Base-by-base conservation (phyloP, 2,797 vertebrate genomes). In the Muscicapa striata region DNA sequence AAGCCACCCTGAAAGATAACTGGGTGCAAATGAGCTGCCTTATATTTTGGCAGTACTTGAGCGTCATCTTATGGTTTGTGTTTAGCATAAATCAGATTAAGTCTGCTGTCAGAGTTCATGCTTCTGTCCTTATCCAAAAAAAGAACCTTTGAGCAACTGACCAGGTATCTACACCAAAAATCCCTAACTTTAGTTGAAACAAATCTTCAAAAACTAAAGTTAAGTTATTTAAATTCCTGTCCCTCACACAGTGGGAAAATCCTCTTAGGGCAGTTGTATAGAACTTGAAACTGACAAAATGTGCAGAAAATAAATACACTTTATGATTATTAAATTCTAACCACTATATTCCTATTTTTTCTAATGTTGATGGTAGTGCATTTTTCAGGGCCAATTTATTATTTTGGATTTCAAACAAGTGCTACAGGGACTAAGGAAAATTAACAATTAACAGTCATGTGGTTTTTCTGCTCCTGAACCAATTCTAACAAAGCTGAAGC, bases 131-230 rank as follows among this genome's bases (percentile, higher is more conserved):
- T 72, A 58, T 23, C 22, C 17, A 10, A 18, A 55, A 55, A 74
- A 15, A 11, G 4, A 78, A 3, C 6, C 6, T n/a, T 32, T 59
- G 22, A 61, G 24, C 0, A 0, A 48, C 9, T 80, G n/a, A 43
- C 11, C 10, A 83, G 34, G 23, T 11, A 7, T n/a, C 11, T 61
- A 52, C 15, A 64, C 16, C 36, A 86, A 36, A 86, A 80, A 51
- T 20, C 9, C 19, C 17, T 48, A 43, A 67, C 1, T 15, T 38
- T 26, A 24, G 3, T 38, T 72, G 36, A 85, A 85, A 59, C 2
- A 51, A 55, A 48, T 36, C n/a, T 46, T 88, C 27, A 49, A 74
- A 81, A 11, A 30, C 16, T 52, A 17, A 85, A 70, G 22, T 38
- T 14, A 46, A 8, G 3, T n/a, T 48, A 24, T 68, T 87, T 81